These are phyloP conservation scores for Sminthurides aquaticus DNA, from an alignment of 2,888 invertebrate species.

Conservation along the genomic window DNA sequence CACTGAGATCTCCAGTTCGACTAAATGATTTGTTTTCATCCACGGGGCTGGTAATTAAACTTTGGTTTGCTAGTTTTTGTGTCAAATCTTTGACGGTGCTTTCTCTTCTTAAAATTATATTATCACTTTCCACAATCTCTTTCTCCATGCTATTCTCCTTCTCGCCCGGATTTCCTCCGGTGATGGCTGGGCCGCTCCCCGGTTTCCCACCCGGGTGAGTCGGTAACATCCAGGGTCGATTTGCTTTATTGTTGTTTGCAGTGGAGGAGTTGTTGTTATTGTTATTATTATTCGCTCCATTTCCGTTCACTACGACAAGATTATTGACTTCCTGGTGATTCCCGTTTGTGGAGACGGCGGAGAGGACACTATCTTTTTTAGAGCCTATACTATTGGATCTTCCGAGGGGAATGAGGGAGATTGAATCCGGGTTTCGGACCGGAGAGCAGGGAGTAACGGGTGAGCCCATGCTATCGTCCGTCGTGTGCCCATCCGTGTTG, in stretches of 20 bases:
- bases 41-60: slow-evolving; percentile 52
- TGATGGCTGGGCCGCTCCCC: slow-evolving; percentile 24
- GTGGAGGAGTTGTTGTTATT: too few relatives aligned
- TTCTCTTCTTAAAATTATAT: slow-evolving; percentile 64
- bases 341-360: slow-evolving; percentile 23
- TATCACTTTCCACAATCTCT: slow-evolving; percentile 47
- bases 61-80: slow-evolving; percentile 70
- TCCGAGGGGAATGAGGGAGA: slow-evolving; percentile 37
- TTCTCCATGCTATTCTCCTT: slow-evolving; percentile 32
- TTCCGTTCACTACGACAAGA: slow-evolving; percentile 21
- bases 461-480: slow-evolving; percentile 28
- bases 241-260: slow-evolving; percentile 26
- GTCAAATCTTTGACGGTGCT: slow-evolving; percentile 82
- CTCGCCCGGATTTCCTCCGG: slow-evolving; percentile 17
- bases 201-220: slow-evolving; percentile 29
- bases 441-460: slow-evolving; percentile 30
- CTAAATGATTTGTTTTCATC: slow-evolving; percentile 45
- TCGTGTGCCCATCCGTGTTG: slow-evolving; percentile 21
- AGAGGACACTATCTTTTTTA: slow-evolving; percentile 29
- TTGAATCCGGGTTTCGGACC: slow-evolving; percentile 24
- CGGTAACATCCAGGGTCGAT: slow-evolving; percentile 41
- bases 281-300: slow-evolving; percentile 25
- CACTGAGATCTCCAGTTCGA: slow-evolving; percentile 47
- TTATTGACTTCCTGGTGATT: slow-evolving; percentile 18
- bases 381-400: slow-evolving; percentile 18